Conservation (phyloP, 2,888 invertebrate species). For the Hololepta plana region DNA sequence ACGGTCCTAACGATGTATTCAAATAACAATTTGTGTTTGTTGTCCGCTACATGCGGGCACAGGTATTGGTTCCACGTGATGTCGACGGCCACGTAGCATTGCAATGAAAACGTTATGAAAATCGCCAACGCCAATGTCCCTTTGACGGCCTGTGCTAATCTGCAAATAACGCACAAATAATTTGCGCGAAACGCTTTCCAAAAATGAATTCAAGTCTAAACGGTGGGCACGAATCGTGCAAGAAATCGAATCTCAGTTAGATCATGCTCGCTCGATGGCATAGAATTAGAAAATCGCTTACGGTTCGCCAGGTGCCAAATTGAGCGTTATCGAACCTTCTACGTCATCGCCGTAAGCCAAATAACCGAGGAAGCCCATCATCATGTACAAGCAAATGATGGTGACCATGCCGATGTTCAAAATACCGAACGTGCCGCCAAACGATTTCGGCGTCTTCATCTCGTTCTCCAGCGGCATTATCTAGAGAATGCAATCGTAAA, state of each 20-base stretch:
- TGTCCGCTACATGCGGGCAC: slow-evolving; percentile 37
- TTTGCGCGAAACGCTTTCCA: too few species aligned
- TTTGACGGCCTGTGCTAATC: slow-evolving; percentile 54
- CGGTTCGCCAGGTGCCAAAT: slow-evolving; percentile 50
- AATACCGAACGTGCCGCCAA: slow-evolving; percentile 66
- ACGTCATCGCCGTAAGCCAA: slow-evolving; percentile 58
- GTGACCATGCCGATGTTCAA: slow-evolving; percentile 68
- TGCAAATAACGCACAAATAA: slow-evolving; percentile 27
- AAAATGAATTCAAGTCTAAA: too few species aligned
- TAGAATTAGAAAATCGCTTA: slow-evolving; percentile 25
- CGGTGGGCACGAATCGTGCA: too few species aligned
- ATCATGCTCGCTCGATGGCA: neutral
- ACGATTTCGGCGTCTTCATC: slow-evolving; percentile 73
- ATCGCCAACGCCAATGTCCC: slow-evolving; percentile 62
- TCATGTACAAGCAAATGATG: slow-evolving; percentile 69
- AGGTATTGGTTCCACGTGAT: slow-evolving; percentile 78
- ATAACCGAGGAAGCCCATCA: slow-evolving; percentile 84
- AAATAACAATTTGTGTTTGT: slow-evolving; percentile 40
- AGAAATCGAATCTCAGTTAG: too few species aligned
- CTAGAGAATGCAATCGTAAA: slow-evolving; percentile 30
- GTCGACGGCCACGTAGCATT: slow-evolving; percentile 90
- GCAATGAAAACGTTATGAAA: slow-evolving; percentile 81
- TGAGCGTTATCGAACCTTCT: slow-evolving; percentile 71
- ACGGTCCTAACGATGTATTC: slow-evolving; percentile 63
- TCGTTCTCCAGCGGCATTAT: slow-evolving; percentile 86